Conservation (phyloP, 2,797 vertebrate genomes). For the Neostethus bicornis region DNA sequence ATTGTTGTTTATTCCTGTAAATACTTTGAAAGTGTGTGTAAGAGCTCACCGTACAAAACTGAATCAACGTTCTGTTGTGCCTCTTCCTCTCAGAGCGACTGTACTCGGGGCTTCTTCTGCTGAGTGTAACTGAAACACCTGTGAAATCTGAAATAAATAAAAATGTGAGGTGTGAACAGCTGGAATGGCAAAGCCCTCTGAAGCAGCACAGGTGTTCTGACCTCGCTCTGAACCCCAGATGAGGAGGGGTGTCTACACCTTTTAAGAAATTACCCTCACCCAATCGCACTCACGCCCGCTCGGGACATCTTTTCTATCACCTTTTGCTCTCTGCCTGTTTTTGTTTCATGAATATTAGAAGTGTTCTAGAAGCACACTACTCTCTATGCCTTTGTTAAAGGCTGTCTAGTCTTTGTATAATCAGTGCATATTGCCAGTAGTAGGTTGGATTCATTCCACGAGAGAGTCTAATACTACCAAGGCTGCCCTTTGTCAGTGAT, state of each 20-base stretch:
- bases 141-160: conserved; percentile 72
- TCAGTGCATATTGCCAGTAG: too few relatives aligned
- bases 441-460: too few relatives aligned
- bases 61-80: conserved; percentile 50
- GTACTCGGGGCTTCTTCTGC: conserved; percentile 50
- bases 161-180: conserved; percentile 71
- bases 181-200: conserved; percentile 51
- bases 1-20: conserved; percentile 73
- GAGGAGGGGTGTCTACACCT: conserved; percentile 56
- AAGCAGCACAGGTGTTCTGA: conserved; percentile 63
- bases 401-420: too few relatives aligned
- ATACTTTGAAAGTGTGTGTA: conserved; percentile 71
- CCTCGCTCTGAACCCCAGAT: conserved; percentile 58
- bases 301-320: conserved; percentile 38
- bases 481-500: too few relatives aligned
- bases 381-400: too few relatives aligned
- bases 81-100: conserved; percentile 59
- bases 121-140: conserved; percentile 64
- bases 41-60: conserved; percentile 45
- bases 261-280: conserved; percentile 43
- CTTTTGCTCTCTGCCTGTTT: conserved; percentile 45
- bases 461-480: too few relatives aligned
- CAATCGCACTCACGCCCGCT: conserved; percentile 52
- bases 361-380: too few relatives aligned
- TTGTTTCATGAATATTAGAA: too few relatives aligned